These are phyloP conservation scores for Probaryconus sp. DNA, from an alignment of 1,140 invertebrate genomes.

Conservation along the genomic window DNA sequence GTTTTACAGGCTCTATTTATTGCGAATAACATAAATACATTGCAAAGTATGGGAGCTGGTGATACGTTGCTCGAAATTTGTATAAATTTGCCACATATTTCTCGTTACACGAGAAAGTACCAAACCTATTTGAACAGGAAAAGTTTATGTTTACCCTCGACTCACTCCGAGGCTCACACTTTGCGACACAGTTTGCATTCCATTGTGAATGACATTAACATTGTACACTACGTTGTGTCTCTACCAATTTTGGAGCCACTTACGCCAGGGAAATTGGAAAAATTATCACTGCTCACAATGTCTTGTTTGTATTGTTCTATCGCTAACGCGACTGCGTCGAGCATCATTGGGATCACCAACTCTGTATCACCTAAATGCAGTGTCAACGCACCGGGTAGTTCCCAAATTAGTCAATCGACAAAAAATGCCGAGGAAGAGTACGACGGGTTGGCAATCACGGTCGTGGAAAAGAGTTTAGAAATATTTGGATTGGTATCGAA, in stretches of 20 bases:
- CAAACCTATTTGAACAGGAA: conserved; percentile 84
- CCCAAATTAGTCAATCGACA: conserved; percentile 71
- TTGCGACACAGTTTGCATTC: conserved; percentile 86
- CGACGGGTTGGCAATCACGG: conserved; percentile 83
- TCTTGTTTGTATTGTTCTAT: conserved; percentile 89
- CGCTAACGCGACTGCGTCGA: conserved; percentile 83
- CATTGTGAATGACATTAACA: conserved; percentile 89
- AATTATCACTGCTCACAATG: conserved; percentile 86
- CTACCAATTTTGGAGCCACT: conserved; percentile 92
- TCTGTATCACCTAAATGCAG: conserved; percentile 81
- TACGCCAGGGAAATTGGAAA: conserved; percentile 87
- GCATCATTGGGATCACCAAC: conserved; percentile 82
- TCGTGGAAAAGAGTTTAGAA: conserved; percentile 87
- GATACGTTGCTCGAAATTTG: conserved; percentile 89
- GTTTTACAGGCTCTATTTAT: conserved; percentile 76
- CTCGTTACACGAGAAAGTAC: conserved; percentile 85
- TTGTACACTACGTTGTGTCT: conserved; percentile 89
- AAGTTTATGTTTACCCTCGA: conserved; percentile 82
- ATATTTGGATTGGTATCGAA: conserved; percentile 90
- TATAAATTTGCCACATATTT: conserved; percentile 85
- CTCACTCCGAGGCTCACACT: conserved; percentile 85
- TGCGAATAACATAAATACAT: conserved; percentile 77
- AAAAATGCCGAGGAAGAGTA: conserved; percentile 84
- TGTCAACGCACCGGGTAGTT: conserved; percentile 67
- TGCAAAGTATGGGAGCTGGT: conserved; percentile 87